phyloP scores from a whole-genome alignment of 2,888 invertebrate species.

The Dryomyza anilis region DNA sequence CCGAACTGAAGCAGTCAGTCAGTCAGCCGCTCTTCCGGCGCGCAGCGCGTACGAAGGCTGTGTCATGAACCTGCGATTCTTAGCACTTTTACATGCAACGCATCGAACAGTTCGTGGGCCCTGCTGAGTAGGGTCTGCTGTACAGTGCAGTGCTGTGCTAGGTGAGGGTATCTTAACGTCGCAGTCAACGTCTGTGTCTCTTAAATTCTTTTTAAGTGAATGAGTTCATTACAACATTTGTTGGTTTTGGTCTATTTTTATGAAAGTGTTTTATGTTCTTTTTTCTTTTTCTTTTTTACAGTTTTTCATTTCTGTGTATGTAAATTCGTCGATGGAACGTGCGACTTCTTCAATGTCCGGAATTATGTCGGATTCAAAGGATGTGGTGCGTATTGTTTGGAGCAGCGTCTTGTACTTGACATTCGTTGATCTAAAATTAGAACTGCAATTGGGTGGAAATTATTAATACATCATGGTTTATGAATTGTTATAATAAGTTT shows the following conservation, averaged over 20 bases:
- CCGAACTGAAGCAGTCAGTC: too few relatives aligned
- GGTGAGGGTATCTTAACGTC: conserved; percentile 16
- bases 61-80: too few relatives aligned
- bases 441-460: too few relatives aligned
- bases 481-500: too few relatives aligned
- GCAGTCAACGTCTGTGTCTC: conserved; percentile 6
- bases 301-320: neutral
- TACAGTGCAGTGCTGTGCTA: conserved; percentile 9
- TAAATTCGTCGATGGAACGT: conserved; percentile 47
- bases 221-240: conserved; percentile 4
- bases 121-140: neutral
- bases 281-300: neutral
- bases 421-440: too few relatives aligned
- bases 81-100: too few relatives aligned
- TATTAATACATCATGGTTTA: too few relatives aligned
- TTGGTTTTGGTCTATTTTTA: neutral
- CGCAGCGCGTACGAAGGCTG: too few relatives aligned
- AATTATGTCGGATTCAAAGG: conserved; percentile 53
- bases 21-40: too few relatives aligned
- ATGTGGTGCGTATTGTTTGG: conserved; percentile 38
- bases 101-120: too few relatives aligned
- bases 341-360: conserved; percentile 51
- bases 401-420: too few relatives aligned
- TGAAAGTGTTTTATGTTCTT: neutral
- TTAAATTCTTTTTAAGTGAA: conserved; percentile 2